phyloP scores from a whole-genome alignment of 2,797 vertebrate genomes.

The Cyprinodon diabolis region DNA sequence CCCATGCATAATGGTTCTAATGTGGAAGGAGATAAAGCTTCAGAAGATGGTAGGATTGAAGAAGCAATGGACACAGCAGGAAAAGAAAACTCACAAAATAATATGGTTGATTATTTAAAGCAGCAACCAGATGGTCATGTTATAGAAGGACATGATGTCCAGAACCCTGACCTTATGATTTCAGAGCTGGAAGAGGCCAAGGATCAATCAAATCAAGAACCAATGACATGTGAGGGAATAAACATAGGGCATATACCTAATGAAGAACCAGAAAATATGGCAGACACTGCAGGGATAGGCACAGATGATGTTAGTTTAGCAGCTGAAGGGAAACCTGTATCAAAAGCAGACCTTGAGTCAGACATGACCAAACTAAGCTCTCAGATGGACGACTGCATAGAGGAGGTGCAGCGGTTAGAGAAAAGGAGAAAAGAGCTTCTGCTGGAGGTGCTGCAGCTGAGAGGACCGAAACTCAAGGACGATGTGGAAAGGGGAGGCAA shows the following conservation, averaged over 20 bases:
- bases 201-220: conserved; percentile 4
- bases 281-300: conserved; percentile 9
- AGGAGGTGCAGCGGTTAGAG: conserved; percentile 85
- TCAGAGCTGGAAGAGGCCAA: conserved; percentile 66
- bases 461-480: conserved; percentile 75
- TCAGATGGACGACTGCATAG: conserved; percentile 88
- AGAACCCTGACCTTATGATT: conserved; percentile 68
- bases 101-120: conserved; percentile 25
- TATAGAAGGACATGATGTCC: conserved; percentile 26
- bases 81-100: conserved; percentile 13
- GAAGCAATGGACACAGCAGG: conserved; percentile 4
- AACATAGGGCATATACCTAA: conserved; percentile 2
- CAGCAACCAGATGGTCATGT: conserved; percentile 73
- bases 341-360: conserved; percentile 14
- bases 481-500: conserved; percentile 74
- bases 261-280: neutral
- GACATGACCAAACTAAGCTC: conserved; percentile 57
- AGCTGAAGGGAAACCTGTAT: conserved; percentile 15
- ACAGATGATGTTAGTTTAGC: conserved; percentile 1
- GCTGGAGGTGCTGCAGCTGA: conserved; percentile 82
- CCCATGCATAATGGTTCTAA: conserved; percentile 17
- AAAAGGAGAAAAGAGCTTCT: conserved; percentile 84
- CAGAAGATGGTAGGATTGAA: conserved; percentile 4
- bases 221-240: conserved; percentile 13
- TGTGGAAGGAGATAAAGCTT: conserved; percentile 6